A percentile compares a stretch with the other conserved stretches of the same genome.
Conservation (phyloP, 2,113 vertebrate species). For the Melanocharis versteri region DNA sequence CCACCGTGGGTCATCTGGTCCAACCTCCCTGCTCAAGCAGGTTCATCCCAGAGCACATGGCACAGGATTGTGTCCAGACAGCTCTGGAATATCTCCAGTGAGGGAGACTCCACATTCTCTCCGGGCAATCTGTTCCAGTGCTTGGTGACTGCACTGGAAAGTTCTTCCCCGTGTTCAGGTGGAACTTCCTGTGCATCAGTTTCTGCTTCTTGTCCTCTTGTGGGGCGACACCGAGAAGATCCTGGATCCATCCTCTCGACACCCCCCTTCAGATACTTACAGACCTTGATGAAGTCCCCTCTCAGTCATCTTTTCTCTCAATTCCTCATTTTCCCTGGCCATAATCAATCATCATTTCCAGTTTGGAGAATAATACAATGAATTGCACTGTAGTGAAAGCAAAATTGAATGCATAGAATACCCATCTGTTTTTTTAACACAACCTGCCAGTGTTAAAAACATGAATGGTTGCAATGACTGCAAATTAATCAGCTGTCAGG, state of each 20-base stretch:
- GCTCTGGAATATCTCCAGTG: background rate
- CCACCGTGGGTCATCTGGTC: background rate
- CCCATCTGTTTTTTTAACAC: background rate
- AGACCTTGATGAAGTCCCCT: background rate
- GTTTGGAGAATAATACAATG: background rate
- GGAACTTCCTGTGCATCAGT: background rate
- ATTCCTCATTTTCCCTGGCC: background rate
- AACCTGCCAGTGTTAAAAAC: background rate
- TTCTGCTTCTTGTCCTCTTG: background rate
- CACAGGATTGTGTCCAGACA: background rate
- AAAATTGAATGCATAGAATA: background rate
- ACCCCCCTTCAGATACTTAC: background rate
- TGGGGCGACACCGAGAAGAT: rapidly evolving
- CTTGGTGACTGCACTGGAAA: rapidly evolving
- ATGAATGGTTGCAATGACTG: background rate
- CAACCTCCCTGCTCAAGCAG: background rate
- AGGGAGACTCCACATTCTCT: rapidly evolving
- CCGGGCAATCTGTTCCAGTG: background rate
- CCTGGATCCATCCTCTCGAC: background rate
- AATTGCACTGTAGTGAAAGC: background rate
- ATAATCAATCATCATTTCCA: background rate
- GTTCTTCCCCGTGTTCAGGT: background rate
- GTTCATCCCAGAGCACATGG: background rate
- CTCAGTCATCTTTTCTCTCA: background rate
- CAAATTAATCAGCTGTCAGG: background rate